Evolutionary conservation across 1,140 invertebrate genomes (phyloP).

Genomic region (Dufourea novaeangliae): DNA sequence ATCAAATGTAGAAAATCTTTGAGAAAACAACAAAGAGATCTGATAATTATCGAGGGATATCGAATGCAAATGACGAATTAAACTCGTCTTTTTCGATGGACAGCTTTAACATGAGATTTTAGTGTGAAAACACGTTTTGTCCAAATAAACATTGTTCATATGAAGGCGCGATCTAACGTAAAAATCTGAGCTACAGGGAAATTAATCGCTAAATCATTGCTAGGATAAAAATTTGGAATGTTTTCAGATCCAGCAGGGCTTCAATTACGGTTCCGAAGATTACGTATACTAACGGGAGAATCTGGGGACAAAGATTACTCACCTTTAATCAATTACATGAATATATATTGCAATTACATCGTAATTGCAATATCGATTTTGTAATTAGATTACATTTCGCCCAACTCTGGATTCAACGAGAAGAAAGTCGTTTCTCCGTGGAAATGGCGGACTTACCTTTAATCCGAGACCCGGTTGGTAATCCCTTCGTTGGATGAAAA

Average conservation of each 20-base stretch:
- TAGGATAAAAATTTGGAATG: constrained; percentile 4
- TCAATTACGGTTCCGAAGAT: constrained; percentile 23
- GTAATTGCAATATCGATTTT: too few relatives aligned
- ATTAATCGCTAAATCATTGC: constrained; percentile 27
- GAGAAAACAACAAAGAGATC: too few relatives aligned
- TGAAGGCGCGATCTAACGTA: background rate
- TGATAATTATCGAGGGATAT: too few relatives aligned
- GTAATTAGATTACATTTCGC: too few relatives aligned
- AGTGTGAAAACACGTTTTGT: background rate
- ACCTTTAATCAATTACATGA: constrained; percentile 11
- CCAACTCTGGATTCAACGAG: constrained; percentile 5
- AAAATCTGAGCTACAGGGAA: constrained; percentile 5
- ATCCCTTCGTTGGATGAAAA: background rate
- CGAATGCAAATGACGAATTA: too few relatives aligned
- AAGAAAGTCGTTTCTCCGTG: background rate
- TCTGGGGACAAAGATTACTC: constrained; percentile 1
- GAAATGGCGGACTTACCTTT: background rate
- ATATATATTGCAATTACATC: too few relatives aligned
- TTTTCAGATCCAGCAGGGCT: background rate
- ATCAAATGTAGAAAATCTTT: too few relatives aligned
- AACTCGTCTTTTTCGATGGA: too few relatives aligned
- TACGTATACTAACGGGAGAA: constrained; percentile 14
- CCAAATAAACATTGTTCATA: too few relatives aligned
- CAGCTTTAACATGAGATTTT: too few relatives aligned
- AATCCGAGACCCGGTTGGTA: background rate